A percentile compares a stretch with the other conserved stretches of the same genome.
Conservation (phyloP, 2,888 invertebrate genomes). For the Lysandra coridon region DNA sequence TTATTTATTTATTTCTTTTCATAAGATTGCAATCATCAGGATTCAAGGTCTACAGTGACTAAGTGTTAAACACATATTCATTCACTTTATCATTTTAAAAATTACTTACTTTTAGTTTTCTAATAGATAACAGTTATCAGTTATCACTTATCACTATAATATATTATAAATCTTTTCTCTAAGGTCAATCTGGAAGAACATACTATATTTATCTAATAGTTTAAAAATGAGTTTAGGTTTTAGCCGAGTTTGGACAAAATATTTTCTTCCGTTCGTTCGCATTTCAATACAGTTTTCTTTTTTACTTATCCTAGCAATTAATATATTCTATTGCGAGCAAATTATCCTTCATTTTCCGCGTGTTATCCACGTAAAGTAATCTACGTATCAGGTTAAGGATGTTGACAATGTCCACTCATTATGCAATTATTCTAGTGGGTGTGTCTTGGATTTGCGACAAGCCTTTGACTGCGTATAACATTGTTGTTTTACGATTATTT, state of each 20-base stretch:
- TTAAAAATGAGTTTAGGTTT: no score
- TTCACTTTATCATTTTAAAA: neutral
- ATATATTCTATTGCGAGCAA: neutral
- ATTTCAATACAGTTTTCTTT: neutral
- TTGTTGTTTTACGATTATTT: neutral
- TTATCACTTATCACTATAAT: no score
- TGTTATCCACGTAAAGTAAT: neutral
- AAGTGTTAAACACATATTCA: no score
- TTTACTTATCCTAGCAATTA: neutral
- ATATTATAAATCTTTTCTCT: no score
- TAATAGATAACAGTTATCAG: no score
- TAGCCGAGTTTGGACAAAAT: no score
- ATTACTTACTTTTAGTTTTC: neutral
- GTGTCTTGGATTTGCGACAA: neutral
- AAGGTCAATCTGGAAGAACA: no score
- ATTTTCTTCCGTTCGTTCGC: no score
- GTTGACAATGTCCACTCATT: slow-evolving; percentile 17
- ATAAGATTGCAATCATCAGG: no score
- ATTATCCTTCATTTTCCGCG: neutral
- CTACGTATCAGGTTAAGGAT: slow-evolving; percentile 17
- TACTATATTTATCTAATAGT: no score
- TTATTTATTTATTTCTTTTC: neutral
- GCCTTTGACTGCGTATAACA: slow-evolving; percentile 11
- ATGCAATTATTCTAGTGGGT: slow-evolving; percentile 29
- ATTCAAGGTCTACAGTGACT: no score